Conservation (phyloP, 2,113 vertebrate species). For the Pollachius pollachius region DNA sequence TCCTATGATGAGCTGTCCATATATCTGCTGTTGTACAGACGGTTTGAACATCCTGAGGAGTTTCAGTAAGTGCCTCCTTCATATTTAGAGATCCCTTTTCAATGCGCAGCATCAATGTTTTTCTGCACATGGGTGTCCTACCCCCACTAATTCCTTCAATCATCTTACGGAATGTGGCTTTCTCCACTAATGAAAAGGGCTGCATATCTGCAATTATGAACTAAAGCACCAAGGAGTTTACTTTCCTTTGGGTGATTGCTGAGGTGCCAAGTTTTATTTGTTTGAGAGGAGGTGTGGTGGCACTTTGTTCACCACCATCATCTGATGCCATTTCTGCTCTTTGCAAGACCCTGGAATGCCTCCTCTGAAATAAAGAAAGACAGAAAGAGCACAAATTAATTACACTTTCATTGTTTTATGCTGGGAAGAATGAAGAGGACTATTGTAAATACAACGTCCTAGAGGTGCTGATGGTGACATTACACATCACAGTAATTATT, state of each 20-base stretch:
- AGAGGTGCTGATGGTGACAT: too few species aligned
- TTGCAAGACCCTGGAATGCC: too few species aligned
- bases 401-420: too few species aligned
- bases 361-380: too few species aligned
- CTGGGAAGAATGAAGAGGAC: not conserved
- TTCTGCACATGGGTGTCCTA: slow-evolving; percentile 2
- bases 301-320: too few species aligned
- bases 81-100: not conserved
- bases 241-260: not conserved
- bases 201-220: not conserved
- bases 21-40: not conserved
- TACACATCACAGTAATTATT: too few species aligned
- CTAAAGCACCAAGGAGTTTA: not conserved
- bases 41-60: not conserved
- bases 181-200: slow-evolving; percentile 4
- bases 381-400: too few species aligned
- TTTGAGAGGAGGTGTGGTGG: not conserved
- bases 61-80: not conserved
- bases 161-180: not conserved
- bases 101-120: slow-evolving; percentile 4
- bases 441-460: too few species aligned
- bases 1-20: not conserved
- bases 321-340: too few species aligned
- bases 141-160: slow-evolving; percentile 8
- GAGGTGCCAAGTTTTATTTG: not conserved